Evolutionary conservation across 2,888 invertebrate species (phyloP), one percentile per base, ranked within the genome.

Genomic region (Isoperla grammatica): DNA sequence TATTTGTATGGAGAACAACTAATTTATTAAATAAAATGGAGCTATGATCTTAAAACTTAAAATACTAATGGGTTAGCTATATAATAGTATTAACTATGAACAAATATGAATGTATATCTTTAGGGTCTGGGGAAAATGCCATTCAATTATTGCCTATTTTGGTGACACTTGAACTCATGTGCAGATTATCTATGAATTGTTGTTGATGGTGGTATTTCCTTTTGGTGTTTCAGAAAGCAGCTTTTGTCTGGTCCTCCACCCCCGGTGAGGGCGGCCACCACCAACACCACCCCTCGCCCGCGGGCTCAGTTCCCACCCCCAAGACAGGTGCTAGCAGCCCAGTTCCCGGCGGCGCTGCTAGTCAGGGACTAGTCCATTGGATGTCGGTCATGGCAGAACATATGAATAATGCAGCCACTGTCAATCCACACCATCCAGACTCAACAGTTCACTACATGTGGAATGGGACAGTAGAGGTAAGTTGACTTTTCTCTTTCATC

Each of bases 371-470:
- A 73, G 93, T 93, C 72, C 94, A 94, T 80, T 94, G 94, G 94
- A 93, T 94, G 92, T 92, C 93, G 73, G 93, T 94, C 71, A 94
- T 94, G 94, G 93, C 94, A 62, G 94, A 94, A 73, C 93, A 94
- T 74, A 93, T 93, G 86, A 93, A 91, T 75, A 69, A 67, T 61
- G 69, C 69, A 20, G 67, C 68, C 56, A 66, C 68, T 43, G 70
- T 71, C 64, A 72, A 71, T 60, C 68, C 69, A 57, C 69, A 71
- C 63, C 73, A 74, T 68, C 89, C 89, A 69, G 88, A 89, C 71
- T 80, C 81, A 69, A 45, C 82, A 71, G 83, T 85, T 71, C 86
- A 86, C 72, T 87, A 87, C 75, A 80, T 81, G 80, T 77, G 76
- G 76, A 76, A 76, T 66, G 74, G 74, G n/a, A 29, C 56, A 19